Percentiles rank a stretch among this genome's conserved stretches.
phyloP scores from a whole-genome alignment of 64 coral and sea anemone genomes.

The Porites australiensis region DNA sequence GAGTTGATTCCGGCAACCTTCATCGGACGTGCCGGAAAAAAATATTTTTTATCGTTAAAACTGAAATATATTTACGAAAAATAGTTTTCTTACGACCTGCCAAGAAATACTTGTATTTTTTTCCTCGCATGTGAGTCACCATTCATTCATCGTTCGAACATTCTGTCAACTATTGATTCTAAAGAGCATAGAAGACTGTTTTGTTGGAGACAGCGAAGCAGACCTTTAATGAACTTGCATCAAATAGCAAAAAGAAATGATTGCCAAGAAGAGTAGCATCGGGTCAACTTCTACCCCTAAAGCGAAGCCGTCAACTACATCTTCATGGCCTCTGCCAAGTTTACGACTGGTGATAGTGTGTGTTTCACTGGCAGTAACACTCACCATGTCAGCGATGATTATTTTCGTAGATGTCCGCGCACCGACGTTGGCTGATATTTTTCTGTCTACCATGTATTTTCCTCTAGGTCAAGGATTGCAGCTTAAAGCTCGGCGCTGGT shows the following conservation, averaged over 20 bases:
- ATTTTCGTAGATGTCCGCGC: constrained; percentile 97
- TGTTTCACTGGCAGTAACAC: constrained; percentile 91
- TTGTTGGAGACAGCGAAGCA: constrained; percentile 11
- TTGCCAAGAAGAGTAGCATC: constrained; percentile 48
- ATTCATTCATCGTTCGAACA: background rate
- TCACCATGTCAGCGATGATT: constrained; percentile 90
- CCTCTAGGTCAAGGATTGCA: constrained; percentile 98
- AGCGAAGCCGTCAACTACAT: constrained; percentile 50
- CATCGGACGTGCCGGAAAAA: background rate
- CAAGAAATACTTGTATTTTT: background rate
- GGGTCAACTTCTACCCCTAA: constrained; percentile 8
- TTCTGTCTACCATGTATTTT: constrained; percentile 94
- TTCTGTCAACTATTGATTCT: background rate
- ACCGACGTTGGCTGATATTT: constrained; percentile 89
- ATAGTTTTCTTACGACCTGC: background rate
- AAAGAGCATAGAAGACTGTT: background rate
- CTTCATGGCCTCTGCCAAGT: constrained; percentile 94
- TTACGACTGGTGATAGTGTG: constrained; percentile 93
- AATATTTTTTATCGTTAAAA: background rate
- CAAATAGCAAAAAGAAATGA: constrained; percentile 39
- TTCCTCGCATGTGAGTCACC: constrained; percentile 9
- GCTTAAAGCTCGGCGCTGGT: constrained; percentile 89
- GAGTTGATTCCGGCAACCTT: constrained; percentile 1
- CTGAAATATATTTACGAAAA: background rate
- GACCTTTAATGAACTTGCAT: background rate